Evolutionary conservation across 1,140 invertebrate genomes (phyloP), one percentile per base, ranked within the genome.

Genomic region (Antheraea mylitta): DNA sequence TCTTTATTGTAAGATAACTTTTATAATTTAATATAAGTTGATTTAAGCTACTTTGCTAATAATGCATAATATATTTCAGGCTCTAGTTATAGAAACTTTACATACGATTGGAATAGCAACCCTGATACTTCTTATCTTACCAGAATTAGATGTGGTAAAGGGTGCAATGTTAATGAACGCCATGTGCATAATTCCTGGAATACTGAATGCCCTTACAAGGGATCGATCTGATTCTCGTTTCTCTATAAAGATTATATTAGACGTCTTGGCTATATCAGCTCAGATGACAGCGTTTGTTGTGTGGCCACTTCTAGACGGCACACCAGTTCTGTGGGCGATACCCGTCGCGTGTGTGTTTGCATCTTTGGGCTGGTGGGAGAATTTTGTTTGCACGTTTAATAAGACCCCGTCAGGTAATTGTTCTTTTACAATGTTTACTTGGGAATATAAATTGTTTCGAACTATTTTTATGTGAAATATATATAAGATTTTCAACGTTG

Each of bases 301-400:
- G 5, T 99, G 98, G 97, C 97, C 97, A 13, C 89, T 98, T 11
- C 83, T 96, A 19, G 94, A 96, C 72, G 94, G 94, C 16, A 94
- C 93, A 3, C 93, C 93, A 0, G 92, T 94, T 58, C 79, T 97
- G 10, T 98, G 96, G 96, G 92, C 96, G 10, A 96, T 98, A 70
- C 97, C 98, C 0, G 82, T 97, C 0, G 94, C 97, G 3, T 94
- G 97, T 18, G 87, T 98, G 58, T 93, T 98, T 22, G 95, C 98
- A 18, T 99, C 98, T 0, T 94, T 97, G 19, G 96, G 97, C 18
- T 99, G 98, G 97, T 99, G 98, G 98, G 98, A 99, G 89, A 99
- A 99, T 91, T 99, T 97, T 82, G 96, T 98, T 0, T 96, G 96
- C 16, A 71, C 68, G 37, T 66, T 73, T 1, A 79, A 82, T 37